Evolutionary conservation across 2,797 vertebrate species (phyloP).

Genomic region (Melanotaenia boesemani): DNA sequence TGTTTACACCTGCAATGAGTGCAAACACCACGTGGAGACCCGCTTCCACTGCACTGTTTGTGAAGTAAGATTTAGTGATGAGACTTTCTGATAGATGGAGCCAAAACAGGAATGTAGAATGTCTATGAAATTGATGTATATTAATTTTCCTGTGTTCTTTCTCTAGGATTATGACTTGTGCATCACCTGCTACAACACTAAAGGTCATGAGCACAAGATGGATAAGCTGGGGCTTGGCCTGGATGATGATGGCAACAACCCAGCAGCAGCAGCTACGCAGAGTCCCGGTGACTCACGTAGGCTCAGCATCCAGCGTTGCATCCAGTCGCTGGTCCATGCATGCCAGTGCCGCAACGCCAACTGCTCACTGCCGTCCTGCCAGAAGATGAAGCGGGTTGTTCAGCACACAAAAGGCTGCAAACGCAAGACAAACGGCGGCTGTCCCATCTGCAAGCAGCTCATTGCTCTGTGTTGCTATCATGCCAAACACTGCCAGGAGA

Average conservation of each 20-base stretch:
- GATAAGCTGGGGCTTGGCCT: conserved; percentile 96
- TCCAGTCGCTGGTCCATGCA: conserved; percentile 96
- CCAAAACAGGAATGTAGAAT: too few relatives aligned
- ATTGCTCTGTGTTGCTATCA: conserved; percentile 99
- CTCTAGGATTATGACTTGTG: conserved; percentile 96
- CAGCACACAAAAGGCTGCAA: conserved; percentile 99
- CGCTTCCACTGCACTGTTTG: conserved; percentile 98
- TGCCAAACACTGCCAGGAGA: conserved; percentile 99
- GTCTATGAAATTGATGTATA: neutral
- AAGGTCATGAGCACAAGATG: conserved; percentile 99
- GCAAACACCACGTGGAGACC: conserved; percentile 98
- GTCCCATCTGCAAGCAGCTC: conserved; percentile 98
- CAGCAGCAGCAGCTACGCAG: conserved; percentile 91
- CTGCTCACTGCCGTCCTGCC: conserved; percentile 96
- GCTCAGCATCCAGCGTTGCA: conserved; percentile 98
- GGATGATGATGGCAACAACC: conserved; percentile 95
- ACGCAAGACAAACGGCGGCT: conserved; percentile 96
- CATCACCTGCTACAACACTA: conserved; percentile 97
- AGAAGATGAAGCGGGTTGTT: conserved; percentile 99
- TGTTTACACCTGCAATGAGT: conserved; percentile 98
- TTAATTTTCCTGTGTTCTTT: neutral
- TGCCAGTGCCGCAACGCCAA: conserved; percentile 99
- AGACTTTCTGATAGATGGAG: neutral
- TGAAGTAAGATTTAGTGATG: conserved; percentile 84
- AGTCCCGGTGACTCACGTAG: conserved; percentile 96